phyloP scores from a whole-genome alignment of 35 echinoderm and acorn worm genomes.

The Anneissia japonica region DNA sequence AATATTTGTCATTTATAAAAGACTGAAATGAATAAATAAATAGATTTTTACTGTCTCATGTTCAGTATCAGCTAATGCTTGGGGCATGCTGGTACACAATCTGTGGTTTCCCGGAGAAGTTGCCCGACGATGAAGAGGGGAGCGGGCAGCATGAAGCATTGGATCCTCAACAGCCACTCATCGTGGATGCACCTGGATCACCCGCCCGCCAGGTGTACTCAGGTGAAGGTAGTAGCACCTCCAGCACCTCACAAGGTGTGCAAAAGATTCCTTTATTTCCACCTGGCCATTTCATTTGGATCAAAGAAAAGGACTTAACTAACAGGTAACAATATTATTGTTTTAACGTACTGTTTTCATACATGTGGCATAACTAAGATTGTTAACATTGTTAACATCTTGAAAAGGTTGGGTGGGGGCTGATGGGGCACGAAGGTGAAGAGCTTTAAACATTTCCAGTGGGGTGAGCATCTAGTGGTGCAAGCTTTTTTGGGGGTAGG shows the following conservation, averaged over 20 bases:
- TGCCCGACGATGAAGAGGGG: slow-evolving; percentile 13
- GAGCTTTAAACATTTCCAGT: no score
- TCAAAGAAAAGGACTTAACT: not conserved
- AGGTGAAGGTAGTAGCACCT: not conserved
- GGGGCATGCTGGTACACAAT: slow-evolving; percentile 73
- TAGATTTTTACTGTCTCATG: no score
- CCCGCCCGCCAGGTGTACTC: slow-evolving; percentile 5
- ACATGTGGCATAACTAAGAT: no score
- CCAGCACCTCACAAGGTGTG: not conserved
- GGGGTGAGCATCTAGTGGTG: no score
- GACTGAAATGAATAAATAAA: no score
- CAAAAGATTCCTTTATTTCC: not conserved
- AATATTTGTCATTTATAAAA: no score
- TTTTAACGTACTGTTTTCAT: no score
- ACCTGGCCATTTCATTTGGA: not conserved
- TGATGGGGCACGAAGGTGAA: no score
- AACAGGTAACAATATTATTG: not conserved
- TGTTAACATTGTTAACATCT: no score
- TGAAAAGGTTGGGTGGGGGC: no score
- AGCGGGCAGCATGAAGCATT: not conserved
- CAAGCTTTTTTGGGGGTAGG: no score
- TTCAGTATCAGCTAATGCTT: slow-evolving; percentile 67
- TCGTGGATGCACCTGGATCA: not conserved
- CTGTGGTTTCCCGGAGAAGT: slow-evolving; percentile 64
- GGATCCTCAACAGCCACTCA: slow-evolving; percentile 18